Evolutionary conservation across 1,140 invertebrate genomes (phyloP).

Genomic region (Apolygus lucorum): DNA sequence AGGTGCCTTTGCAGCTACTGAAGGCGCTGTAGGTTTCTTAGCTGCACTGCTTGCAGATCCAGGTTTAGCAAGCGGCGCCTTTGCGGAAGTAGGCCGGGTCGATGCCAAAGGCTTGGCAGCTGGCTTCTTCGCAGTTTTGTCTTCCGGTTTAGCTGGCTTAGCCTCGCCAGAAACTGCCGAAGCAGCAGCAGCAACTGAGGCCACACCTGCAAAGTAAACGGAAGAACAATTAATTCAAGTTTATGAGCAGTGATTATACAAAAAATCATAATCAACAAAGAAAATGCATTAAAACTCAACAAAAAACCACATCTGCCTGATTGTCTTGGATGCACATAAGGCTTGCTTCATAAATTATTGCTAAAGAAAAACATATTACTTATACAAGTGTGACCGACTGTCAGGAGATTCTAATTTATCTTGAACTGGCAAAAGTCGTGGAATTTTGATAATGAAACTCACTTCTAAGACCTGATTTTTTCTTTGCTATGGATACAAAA

Average conservation of each 20-base stretch:
- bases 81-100: background rate
- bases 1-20: background rate
- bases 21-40: background rate
- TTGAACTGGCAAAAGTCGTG: too few relatives aligned
- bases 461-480: too few relatives aligned
- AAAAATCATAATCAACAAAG: background rate
- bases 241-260: background rate
- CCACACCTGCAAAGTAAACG: constrained; percentile 13
- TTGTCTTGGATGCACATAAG: too few relatives aligned
- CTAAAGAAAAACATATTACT: background rate
- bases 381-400: background rate
- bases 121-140: constrained; percentile 20
- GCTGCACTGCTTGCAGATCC: background rate
- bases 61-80: background rate
- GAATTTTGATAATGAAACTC: too few relatives aligned
- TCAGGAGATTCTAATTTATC: too few relatives aligned
- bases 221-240: background rate
- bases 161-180: constrained; percentile 15
- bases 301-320: too few relatives aligned
- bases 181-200: constrained; percentile 27
- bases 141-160: constrained; percentile 9
- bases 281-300: background rate
- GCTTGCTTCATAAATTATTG: background rate
- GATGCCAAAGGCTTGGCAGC: constrained; percentile 17
- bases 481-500: too few relatives aligned